Evolutionary conservation across 2,888 invertebrate genomes (phyloP).

Genomic region (Electrophaes corylata): DNA sequence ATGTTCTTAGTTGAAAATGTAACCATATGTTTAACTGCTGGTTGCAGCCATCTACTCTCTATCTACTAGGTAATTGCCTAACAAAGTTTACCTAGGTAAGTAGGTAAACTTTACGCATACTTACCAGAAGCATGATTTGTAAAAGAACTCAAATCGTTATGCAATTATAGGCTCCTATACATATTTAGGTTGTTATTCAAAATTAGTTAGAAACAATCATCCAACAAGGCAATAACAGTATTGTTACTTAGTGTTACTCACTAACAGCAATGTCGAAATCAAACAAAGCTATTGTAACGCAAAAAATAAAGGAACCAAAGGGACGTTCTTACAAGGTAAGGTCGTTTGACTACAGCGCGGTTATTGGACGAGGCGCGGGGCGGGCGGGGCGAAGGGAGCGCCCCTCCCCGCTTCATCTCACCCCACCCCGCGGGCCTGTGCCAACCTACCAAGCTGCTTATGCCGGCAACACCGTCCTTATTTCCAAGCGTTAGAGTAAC

Average conservation of each 20-base stretch:
- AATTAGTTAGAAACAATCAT: neutral
- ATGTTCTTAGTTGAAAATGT: too few relatives aligned
- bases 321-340: conserved; percentile 81
- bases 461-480: conserved; percentile 60
- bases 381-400: conserved; percentile 72
- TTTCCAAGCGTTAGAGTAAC: conserved; percentile 47
- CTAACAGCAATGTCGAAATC: conserved; percentile 41
- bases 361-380: conserved; percentile 73
- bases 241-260: conserved; percentile 13
- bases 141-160: too few relatives aligned
- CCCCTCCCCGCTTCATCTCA: conserved; percentile 68
- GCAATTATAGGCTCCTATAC: neutral
- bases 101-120: too few relatives aligned
- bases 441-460: conserved; percentile 65
- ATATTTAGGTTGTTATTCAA: neutral
- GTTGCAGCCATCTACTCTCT: too few relatives aligned
- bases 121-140: too few relatives aligned
- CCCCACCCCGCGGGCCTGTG: conserved; percentile 66
- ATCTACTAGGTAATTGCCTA: too few relatives aligned
- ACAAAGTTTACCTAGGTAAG: too few relatives aligned
- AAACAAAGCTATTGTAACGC: conserved; percentile 56
- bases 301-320: conserved; percentile 66
- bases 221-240: neutral
- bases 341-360: conserved; percentile 65
- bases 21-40: too few relatives aligned